Percentiles rank a stretch among this genome's conserved stretches.
phyloP scores from a whole-genome alignment of 2,113 vertebrate species.

The Tragelaphus strepsiceros region DNA sequence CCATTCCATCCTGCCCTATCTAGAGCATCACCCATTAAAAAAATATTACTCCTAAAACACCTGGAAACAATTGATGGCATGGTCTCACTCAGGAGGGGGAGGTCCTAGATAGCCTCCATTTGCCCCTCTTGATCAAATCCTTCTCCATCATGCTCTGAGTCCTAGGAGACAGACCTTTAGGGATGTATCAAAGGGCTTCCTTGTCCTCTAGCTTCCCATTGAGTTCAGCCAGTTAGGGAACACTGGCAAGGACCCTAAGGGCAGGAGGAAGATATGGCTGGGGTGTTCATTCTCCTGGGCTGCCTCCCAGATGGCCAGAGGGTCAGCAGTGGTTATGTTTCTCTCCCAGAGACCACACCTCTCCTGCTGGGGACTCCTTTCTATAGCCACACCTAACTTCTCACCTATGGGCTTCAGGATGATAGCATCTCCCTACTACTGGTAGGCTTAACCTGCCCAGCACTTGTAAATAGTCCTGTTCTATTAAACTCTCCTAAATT shows the following conservation, averaged over 20 bases:
- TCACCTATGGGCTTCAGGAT: neutral
- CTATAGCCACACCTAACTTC: neutral
- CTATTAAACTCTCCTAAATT: neutral
- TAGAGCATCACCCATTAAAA: neutral
- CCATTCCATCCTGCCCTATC: neutral
- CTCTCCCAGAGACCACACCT: neutral
- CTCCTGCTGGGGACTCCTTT: fast-evolving
- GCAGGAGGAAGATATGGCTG: neutral
- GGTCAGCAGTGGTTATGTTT: neutral
- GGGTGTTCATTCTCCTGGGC: neutral
- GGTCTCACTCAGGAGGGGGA: neutral
- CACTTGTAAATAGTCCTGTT: neutral
- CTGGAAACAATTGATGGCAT: neutral
- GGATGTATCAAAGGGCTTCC: neutral
- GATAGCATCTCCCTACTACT: neutral
- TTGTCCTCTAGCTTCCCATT: neutral
- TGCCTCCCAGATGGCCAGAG: too few species aligned
- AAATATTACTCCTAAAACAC: neutral
- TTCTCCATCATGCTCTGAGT: neutral
- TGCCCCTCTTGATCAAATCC: too few species aligned
- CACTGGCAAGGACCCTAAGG: neutral
- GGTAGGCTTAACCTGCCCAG: neutral
- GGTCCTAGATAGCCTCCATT: neutral
- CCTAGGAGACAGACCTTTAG: neutral
- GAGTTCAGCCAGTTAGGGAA: neutral